Conservation (phyloP, 2,888 invertebrate species). For the Andrena minutula region DNA sequence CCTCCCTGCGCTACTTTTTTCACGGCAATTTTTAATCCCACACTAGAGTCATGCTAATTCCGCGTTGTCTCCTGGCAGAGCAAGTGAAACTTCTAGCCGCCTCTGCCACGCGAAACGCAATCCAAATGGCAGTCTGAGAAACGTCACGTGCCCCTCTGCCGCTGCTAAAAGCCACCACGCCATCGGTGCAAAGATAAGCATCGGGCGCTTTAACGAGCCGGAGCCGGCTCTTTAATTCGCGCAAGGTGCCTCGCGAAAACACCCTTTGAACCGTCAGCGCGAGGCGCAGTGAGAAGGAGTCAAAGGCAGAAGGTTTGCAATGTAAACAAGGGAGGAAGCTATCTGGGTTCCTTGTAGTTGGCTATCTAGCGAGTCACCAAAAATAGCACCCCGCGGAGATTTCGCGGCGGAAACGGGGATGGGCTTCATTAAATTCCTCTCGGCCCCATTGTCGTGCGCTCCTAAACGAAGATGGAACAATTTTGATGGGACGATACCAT, state of each 20-base stretch:
- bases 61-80: not conserved
- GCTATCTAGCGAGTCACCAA: not conserved
- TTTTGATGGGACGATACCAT: conserved; percentile 46
- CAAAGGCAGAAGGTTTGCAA: conserved; percentile 18
- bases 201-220: not conserved
- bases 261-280: conserved; percentile 6
- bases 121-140: conserved; percentile 6
- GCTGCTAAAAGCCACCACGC: not conserved
- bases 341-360: not conserved
- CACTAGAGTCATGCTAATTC: conserved; percentile 37
- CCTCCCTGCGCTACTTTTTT: conserved; percentile 25
- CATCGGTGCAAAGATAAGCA: not conserved
- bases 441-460: conserved; percentile 6
- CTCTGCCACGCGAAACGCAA: not conserved
- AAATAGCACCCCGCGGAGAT: not conserved
- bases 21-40: not conserved
- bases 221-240: conserved; percentile 4
- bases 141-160: conserved; percentile 12
- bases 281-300: not conserved
- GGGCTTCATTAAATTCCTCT: not conserved
- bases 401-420: not conserved
- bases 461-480: conserved; percentile 37
- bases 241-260: conserved; percentile 4
- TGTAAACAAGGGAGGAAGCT: conserved; percentile 27
- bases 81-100: conserved; percentile 28